Evolutionary conservation across 1,140 invertebrate species (phyloP), one percentile per base, ranked within the genome.

Genomic region (Eulimnadia texana): DNA sequence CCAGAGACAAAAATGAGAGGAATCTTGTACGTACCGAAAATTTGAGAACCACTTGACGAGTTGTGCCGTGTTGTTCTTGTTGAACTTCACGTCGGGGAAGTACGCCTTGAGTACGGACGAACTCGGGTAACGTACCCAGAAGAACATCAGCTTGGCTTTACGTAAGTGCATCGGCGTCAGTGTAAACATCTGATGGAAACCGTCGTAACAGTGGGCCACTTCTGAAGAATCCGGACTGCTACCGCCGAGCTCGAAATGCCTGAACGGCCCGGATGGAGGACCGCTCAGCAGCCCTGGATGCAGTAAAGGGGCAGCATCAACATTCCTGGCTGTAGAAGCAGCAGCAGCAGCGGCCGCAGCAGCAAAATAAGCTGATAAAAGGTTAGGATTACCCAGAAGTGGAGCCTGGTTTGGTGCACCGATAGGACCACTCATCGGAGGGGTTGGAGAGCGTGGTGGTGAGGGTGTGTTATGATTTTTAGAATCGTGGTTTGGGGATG

Each of bases 31-130:
- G 89, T 77, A 97, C 94, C 94, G 84, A 78, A 99, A 99, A 74
- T 98, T 99, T 71, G 93, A 98, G 84, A 99, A 98, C 96, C 97
- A 99, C 78, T 99, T 99, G 80, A 99, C 96, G 71, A 99, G 84
- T 79, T 99, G 96, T 69, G 96, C 96, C 64, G 96, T 99, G 80
- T 99, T 99, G 81, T 98, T 98, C 79, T 99, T 99, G 82, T 99
- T 98, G 82, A 99, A 99, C 74, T 94, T 95, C 77, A 99, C 97
- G 80, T 99, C 97, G 13, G 95, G 95, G 81, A 99, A 99, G 82
- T 96, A 99, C 83, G 94, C 95, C 81, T 99, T 99, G 70, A 99
- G 85, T 65, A 98, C 88, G 68, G 92, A 86, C 51, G 95, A 98
- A 74, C 89, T 96, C 47, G 96, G 96, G 78, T 99, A 99, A 68